Base-by-base conservation (phyloP, 2,797 vertebrate genomes). In the Amniataba percoides region DNA sequence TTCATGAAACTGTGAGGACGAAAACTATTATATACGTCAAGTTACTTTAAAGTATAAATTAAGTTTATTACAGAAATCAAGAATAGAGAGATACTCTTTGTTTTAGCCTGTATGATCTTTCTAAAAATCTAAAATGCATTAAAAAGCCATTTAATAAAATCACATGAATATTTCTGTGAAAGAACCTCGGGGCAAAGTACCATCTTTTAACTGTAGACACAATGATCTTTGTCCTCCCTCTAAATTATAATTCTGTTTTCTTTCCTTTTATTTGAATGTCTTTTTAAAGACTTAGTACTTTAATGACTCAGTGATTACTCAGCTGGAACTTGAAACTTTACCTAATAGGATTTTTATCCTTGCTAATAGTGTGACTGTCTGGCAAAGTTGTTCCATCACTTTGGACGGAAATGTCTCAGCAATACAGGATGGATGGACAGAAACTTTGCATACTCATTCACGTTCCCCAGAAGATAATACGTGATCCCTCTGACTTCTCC, bases 301-400 rank as follows among this genome's bases (percentile, higher is more conserved):
- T 46, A 53, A 12, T 55, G 69, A 77, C 48, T 60, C 68, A 64
- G 3, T 46, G n/a, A 55, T 72, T 46, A 70, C 68, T 60, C n/a
- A 27, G 18, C 52, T 48, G 46, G 19, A 70, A 57, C 7, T 25
- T 40, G 2, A 15, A 23, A 18, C 23, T 36, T 68, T 61, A 19
- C 16, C 61, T 49, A 65, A 56, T 27, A 19, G 36, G 16, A 42
- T 66, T 40, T 40, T 19, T 53, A 53, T 36, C 21, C 49, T 21
- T 19, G 63, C 9, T 34, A 57, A 9, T 27, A 25, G 12, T 6
- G 5, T 25, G 19, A 10, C 48, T 21, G 10, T 8, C 12, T 46
- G 5, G 46, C 8, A n/a, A n/a, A 8, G 9, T 48, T 13, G 4
- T 3, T 14, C 51, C 51, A 53, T 5, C 13, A 18, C 15, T 18